These are phyloP conservation scores for Macrophya annulata DNA, from an alignment of 2,888 invertebrate species.

Conservation along the genomic window DNA sequence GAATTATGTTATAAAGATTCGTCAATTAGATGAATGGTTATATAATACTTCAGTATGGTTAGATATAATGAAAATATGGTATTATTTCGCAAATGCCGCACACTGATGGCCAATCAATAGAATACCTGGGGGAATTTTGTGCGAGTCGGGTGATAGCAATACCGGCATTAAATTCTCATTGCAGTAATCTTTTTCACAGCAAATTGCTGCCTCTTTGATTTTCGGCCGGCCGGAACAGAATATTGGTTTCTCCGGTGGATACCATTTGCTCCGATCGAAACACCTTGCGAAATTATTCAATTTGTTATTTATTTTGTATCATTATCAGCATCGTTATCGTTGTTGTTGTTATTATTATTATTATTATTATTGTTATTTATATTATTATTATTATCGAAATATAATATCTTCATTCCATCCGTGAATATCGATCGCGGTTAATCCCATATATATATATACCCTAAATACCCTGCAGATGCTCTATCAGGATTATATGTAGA, in stretches of 20 bases:
- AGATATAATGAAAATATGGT: constrained; percentile 70
- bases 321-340: neutral
- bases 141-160: constrained; percentile 74
- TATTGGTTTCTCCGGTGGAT: constrained; percentile 84
- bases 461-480: too few species aligned
- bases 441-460: too few species aligned
- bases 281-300: constrained; percentile 80
- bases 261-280: constrained; percentile 80
- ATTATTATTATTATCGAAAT: neutral
- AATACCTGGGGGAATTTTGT: constrained; percentile 81
- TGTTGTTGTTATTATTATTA: too few species aligned
- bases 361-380: too few species aligned
- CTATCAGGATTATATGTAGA: too few species aligned
- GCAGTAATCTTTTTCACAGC: constrained; percentile 83
- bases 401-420: too few species aligned
- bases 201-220: constrained; percentile 77
- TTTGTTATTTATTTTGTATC: constrained; percentile 21
- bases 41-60: constrained; percentile 64
- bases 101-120: constrained; percentile 80
- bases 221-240: constrained; percentile 79
- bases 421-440: too few species aligned
- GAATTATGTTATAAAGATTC: neutral
- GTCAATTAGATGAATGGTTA: constrained; percentile 21
- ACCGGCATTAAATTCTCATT: constrained; percentile 80
- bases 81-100: constrained; percentile 71